Percentiles rank a stretch among this genome's conserved stretches.
phyloP scores from a whole-genome alignment of 2,797 vertebrate species.

The Acanthis flammea region DNA sequence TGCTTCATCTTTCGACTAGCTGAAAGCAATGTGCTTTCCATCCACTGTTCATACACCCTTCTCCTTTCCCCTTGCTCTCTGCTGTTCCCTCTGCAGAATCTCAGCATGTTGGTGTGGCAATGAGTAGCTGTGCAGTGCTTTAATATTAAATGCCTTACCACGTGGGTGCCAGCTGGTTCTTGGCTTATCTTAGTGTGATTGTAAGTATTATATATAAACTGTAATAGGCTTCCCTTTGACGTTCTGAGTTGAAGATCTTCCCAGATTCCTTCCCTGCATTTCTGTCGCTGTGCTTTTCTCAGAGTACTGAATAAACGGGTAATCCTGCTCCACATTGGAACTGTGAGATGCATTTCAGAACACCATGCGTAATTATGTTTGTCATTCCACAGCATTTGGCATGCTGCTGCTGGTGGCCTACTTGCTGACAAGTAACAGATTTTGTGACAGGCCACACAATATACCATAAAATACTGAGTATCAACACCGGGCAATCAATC shows the following conservation, averaged over 20 bases:
- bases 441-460: conserved; percentile 60
- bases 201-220: neutral
- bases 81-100: neutral
- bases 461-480: conserved; percentile 58
- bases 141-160: neutral
- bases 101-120: neutral
- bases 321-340: neutral
- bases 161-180: neutral
- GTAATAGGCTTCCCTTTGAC: neutral
- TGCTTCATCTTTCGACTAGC: neutral
- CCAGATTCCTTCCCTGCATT: neutral
- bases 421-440: conserved; percentile 66
- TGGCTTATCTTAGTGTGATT: neutral
- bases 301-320: neutral
- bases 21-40: neutral
- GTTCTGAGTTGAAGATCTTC: neutral
- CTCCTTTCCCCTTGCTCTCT: neutral
- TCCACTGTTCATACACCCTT: neutral
- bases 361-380: conserved; percentile 31
- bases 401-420: conserved; percentile 51
- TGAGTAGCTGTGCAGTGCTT: neutral
- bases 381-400: conserved; percentile 59
- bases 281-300: neutral
- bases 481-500: conserved; percentile 56
- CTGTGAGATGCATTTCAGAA: conserved; percentile 51